phyloP scores from a whole-genome alignment of 53 echinoderm and acorn worm genomes.

The Henricia sp. region DNA sequence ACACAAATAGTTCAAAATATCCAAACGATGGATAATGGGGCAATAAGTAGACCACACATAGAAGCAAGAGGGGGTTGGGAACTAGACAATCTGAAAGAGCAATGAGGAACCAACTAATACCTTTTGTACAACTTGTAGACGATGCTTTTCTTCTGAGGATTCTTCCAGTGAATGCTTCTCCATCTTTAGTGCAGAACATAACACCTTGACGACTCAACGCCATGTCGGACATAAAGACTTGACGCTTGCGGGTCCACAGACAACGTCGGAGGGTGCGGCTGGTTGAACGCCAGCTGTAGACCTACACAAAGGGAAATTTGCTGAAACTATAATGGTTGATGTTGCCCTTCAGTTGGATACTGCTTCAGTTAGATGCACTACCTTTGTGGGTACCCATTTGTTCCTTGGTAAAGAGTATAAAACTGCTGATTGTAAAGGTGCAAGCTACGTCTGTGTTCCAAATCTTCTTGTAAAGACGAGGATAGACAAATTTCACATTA shows the following conservation, averaged over 20 bases:
- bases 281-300: slow-evolving; percentile 76
- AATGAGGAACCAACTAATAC: background rate
- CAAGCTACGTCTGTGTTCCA: no score
- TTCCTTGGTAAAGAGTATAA: no score
- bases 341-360: no score
- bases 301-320: slow-evolving; percentile 25
- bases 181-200: slow-evolving; percentile 78
- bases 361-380: no score
- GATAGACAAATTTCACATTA: no score
- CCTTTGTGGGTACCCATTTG: no score
- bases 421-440: no score
- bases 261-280: slow-evolving; percentile 72
- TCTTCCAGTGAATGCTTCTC: slow-evolving; percentile 81
- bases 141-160: slow-evolving; percentile 60
- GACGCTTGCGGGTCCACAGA: slow-evolving; percentile 78
- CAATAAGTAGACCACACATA: no score
- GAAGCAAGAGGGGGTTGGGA: no score
- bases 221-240: slow-evolving; percentile 73
- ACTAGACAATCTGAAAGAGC: background rate
- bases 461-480: no score
- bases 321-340: background rate
- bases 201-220: slow-evolving; percentile 78
- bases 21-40: no score
- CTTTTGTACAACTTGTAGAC: slow-evolving; percentile 36
- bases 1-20: no score